A percentile compares a stretch with the other conserved stretches of the same genome.
phyloP scores from a whole-genome alignment of 2,113 vertebrate species.

The Excalfactoria chinensis region DNA sequence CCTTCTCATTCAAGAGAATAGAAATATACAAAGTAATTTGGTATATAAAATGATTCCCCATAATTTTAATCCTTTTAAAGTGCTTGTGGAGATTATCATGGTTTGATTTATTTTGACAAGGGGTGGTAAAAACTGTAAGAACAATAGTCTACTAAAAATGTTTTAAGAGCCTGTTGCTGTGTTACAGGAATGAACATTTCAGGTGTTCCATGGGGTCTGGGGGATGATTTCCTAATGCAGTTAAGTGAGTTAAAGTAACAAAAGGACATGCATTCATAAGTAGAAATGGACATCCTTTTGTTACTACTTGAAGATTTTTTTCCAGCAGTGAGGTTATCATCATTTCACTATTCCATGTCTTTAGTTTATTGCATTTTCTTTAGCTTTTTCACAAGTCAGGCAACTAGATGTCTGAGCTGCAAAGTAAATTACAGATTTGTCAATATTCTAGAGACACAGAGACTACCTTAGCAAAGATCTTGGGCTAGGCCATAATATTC shows the following conservation, averaged over 20 bases:
- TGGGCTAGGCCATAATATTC: accelerated
- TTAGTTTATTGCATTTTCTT: slow-evolving; percentile 32
- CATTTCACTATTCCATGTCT: background rate
- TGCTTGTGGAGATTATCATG: slow-evolving; percentile 59
- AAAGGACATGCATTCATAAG: background rate
- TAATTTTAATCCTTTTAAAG: slow-evolving; percentile 75
- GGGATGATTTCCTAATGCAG: slow-evolving; percentile 55
- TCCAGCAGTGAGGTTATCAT: background rate
- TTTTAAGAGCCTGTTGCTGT: slow-evolving; percentile 68
- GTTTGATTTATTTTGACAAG: slow-evolving; percentile 78
- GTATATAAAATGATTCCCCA: slow-evolving; percentile 69
- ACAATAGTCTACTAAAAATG: slow-evolving; percentile 71
- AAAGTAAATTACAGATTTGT: background rate
- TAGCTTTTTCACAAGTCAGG: background rate
- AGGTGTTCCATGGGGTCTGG: slow-evolving; percentile 59
- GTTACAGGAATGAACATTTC: slow-evolving; percentile 52
- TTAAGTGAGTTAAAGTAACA: slow-evolving; percentile 57
- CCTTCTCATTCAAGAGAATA: slow-evolving; percentile 69
- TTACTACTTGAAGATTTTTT: background rate
- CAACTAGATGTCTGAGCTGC: background rate
- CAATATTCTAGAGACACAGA: background rate
- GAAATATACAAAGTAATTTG: slow-evolving; percentile 71
- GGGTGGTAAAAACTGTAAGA: slow-evolving; percentile 68
- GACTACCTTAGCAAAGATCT: background rate
- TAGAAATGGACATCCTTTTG: slow-evolving; percentile 36